phyloP scores from a whole-genome alignment of 2,113 vertebrate species.

The Strix aluco region DNA sequence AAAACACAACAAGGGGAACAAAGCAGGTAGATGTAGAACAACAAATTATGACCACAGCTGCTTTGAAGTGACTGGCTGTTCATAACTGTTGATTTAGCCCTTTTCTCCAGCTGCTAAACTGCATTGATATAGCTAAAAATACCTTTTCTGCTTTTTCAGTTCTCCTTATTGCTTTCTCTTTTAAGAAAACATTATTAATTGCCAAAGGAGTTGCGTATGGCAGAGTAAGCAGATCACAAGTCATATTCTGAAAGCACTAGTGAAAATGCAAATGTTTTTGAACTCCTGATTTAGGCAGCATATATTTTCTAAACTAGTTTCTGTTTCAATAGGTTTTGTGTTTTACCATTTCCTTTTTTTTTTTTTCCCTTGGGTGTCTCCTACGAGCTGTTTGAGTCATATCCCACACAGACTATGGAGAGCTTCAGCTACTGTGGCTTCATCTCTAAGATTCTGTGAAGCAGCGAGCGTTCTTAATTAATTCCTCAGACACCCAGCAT shows the following conservation, averaged over 20 bases:
- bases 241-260: background rate
- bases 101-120: background rate
- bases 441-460: background rate
- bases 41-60: background rate
- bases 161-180: background rate
- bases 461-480: slow-evolving; percentile 15
- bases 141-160: background rate
- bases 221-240: background rate
- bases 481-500: slow-evolving; percentile 44
- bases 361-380: background rate
- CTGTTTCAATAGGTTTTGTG: background rate
- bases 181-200: background rate
- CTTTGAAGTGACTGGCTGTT: background rate
- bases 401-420: background rate
- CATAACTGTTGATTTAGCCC: background rate
- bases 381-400: background rate
- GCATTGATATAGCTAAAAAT: slow-evolving; percentile 10
- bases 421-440: background rate
- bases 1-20: background rate
- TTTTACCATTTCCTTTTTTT: background rate
- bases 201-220: background rate
- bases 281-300: background rate
- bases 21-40: background rate
- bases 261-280: background rate
- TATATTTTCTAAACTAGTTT: background rate